Percentiles rank a stretch among this genome's conserved stretches.
Evolutionary conservation across 2,888 invertebrate genomes (phyloP).

Genomic region (Platerodrilus igneus): DNA sequence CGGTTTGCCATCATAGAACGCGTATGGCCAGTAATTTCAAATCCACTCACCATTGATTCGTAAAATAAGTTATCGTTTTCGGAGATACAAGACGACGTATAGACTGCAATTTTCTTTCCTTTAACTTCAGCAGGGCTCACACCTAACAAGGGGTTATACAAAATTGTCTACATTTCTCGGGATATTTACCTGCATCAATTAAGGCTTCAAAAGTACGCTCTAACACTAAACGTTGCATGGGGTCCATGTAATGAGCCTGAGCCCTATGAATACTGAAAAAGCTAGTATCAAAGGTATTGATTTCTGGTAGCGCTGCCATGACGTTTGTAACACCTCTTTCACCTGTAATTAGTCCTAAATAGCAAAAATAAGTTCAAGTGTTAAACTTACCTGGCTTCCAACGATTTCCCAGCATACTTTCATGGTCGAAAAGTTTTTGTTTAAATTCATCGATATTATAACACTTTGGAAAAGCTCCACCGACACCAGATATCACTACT

Average conservation of each 20-base stretch:
- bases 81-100: conserved; percentile 47
- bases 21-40: conserved; percentile 68
- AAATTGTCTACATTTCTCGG: not conserved
- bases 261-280: conserved; percentile 51
- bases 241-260: conserved; percentile 48
- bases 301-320: conserved; percentile 42
- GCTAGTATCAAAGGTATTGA: conserved; percentile 46
- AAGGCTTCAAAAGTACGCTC: conserved; percentile 50
- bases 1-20: conserved; percentile 95
- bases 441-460: conserved; percentile 57
- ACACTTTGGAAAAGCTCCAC: conserved; percentile 57
- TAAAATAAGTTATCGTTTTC: conserved; percentile 51
- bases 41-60: conserved; percentile 55
- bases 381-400: conserved; percentile 42
- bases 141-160: conserved; percentile 40
- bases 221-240: conserved; percentile 46
- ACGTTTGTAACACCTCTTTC: conserved; percentile 41
- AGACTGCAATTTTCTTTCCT: conserved; percentile 47
- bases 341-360: conserved; percentile 29
- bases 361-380: too few species aligned
- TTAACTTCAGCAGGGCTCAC: conserved; percentile 46
- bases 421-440: conserved; percentile 50
- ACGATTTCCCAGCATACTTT: conserved; percentile 35
- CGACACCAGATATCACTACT: conserved; percentile 50
- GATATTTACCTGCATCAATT: conserved; percentile 47